Evolutionary conservation across 2,113 vertebrate species (phyloP).

Genomic region (Pontoporia blainvillei): DNA sequence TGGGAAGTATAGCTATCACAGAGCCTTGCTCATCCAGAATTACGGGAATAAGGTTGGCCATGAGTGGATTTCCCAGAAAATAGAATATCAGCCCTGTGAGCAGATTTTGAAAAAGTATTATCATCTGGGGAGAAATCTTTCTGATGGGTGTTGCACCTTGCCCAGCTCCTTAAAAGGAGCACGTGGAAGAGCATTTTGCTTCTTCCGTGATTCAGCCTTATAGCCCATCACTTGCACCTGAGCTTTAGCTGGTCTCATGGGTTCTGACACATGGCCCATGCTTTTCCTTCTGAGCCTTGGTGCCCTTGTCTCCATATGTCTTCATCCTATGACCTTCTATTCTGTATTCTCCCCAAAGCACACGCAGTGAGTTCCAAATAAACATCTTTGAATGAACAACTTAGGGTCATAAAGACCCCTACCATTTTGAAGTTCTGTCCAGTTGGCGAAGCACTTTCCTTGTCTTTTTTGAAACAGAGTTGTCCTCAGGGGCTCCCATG

Average conservation of each 20-base stretch:
- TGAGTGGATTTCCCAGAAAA: not conserved
- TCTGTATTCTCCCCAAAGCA: not conserved
- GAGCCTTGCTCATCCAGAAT: not conserved
- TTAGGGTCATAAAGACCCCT: not conserved
- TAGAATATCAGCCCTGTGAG: not conserved
- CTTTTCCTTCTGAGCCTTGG: not conserved
- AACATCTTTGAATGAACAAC: not conserved
- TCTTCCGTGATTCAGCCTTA: not conserved
- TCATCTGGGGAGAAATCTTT: not conserved
- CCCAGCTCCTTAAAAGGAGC: not conserved
- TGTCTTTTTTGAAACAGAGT: not conserved
- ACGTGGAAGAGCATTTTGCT: not conserved
- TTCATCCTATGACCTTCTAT: not conserved
- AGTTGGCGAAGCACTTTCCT: not conserved
- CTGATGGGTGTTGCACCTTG: not conserved
- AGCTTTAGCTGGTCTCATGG: not conserved
- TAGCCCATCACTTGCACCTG: not conserved
- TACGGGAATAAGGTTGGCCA: not conserved
- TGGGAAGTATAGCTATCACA: not conserved
- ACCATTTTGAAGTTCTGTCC: not conserved
- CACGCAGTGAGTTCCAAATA: not conserved
- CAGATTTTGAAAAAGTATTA: not conserved
- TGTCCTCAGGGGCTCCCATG: not conserved
- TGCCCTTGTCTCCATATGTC: fast-evolving
- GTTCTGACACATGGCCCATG: not conserved